Base-by-base conservation (phyloP, 1,140 invertebrate species). In the Aphaenogaster rudis region DNA sequence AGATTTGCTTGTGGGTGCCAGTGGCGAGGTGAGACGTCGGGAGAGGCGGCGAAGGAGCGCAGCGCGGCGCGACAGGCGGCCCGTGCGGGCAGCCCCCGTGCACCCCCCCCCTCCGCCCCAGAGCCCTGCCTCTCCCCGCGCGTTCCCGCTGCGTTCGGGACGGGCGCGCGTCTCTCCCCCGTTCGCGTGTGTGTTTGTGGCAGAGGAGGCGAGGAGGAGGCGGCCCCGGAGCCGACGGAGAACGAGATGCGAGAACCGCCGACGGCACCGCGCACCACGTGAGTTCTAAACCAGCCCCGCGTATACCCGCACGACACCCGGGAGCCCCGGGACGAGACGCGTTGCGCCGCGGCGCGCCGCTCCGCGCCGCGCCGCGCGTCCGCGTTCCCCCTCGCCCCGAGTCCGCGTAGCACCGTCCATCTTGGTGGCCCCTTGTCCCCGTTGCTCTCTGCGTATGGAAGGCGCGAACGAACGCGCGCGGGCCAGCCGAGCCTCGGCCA, bases 401-500 rank as follows among this genome's bases (percentile, higher is more conserved):
- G 82, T 86, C 88, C 93, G 59, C 88, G 71, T 76, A 77, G 66
- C 85, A 89, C 21, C 93, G 91, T 94, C 94, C 94, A 95, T 94
- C 92, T 94, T 95, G 94, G 93, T 88, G 90, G 90, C 93, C 93
- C 91, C 94, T 93, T 93, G 94, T 94, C 92, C 93, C 92, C 93
- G 93, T 94, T 92, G 89, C 90, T 86, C 88, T 86, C 67, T 54
- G 42, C 48, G n/a, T 88, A 72, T 82, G 63, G 42, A 81, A 48
- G 17, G 17, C 50, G 76, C 74, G 39, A 54, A n/a, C 77, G 61
- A 64, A 17, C 64, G 33, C 67, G 9, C 21, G 79, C 33, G 28
- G 28, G 28, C 28, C 28, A 28, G 28, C 28, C 28, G 28, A 28
- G 28, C 28, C 28, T 28, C 28, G 28, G 8, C 0, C 45, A 48